phyloP scores from a whole-genome alignment of 2,797 vertebrate genomes.

The Halcyon leucocephala region DNA sequence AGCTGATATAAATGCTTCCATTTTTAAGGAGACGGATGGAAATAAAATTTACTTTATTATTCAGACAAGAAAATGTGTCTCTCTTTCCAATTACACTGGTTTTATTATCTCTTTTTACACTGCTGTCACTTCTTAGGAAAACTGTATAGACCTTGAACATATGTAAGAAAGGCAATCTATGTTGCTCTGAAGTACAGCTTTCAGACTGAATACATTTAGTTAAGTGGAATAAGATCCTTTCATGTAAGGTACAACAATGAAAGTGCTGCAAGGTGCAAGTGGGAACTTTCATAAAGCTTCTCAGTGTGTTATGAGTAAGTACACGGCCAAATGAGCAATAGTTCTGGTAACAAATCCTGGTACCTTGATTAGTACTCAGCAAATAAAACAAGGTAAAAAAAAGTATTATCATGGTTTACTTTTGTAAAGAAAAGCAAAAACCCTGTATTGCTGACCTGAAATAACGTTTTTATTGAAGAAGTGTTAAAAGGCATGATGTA shows the following conservation, averaged over 20 bases:
- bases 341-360: neutral
- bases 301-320: neutral
- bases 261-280: neutral
- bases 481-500: neutral
- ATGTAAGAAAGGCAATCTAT: neutral
- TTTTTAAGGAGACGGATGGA: neutral
- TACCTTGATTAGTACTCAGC: neutral
- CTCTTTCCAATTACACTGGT: neutral
- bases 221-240: neutral
- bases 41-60: neutral
- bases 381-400: neutral
- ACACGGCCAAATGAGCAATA: neutral
- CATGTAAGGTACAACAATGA: neutral
- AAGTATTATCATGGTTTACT: neutral
- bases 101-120: neutral
- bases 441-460: neutral
- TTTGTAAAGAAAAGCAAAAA: neutral
- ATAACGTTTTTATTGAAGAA: neutral
- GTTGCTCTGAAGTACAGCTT: neutral
- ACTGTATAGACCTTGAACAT: neutral
- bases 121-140: neutral
- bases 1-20: neutral
- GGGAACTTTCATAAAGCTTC: neutral
- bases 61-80: neutral
- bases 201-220: neutral